Evolutionary conservation across 1,140 invertebrate genomes (phyloP).

Genomic region (Drosophila auraria): DNA sequence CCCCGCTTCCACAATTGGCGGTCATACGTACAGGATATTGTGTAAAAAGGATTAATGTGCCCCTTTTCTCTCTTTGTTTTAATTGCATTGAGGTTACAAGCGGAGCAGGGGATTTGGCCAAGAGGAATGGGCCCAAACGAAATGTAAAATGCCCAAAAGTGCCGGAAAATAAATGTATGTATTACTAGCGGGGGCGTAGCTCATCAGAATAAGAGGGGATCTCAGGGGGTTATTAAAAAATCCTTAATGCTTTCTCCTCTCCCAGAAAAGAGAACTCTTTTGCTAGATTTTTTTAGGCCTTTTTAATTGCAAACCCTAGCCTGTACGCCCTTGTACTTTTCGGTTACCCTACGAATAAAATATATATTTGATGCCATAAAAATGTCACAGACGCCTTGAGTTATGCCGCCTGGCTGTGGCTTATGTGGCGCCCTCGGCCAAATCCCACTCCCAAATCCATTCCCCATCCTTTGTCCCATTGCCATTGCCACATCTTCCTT

Average conservation of each 20-base stretch:
- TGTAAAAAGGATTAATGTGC: conserved; percentile 81
- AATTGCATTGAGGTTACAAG: conserved; percentile 65
- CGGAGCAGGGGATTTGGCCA: conserved; percentile 24
- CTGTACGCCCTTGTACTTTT: conserved; percentile 2
- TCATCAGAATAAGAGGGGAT: neutral
- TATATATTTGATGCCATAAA: conserved; percentile 77
- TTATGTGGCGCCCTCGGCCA: conserved; percentile 54
- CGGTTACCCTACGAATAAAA: conserved; percentile 63
- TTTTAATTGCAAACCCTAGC: neutral
- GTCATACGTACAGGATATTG: conserved; percentile 74
- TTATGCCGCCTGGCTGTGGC: conserved; percentile 73
- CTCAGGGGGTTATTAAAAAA: neutral
- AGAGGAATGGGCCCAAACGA: conserved; percentile 43
- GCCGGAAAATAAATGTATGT: conserved; percentile 49
- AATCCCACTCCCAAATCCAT: conserved; percentile 24
- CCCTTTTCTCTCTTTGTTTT: conserved; percentile 72
- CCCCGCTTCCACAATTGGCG: conserved; percentile 45
- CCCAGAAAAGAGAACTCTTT: neutral
- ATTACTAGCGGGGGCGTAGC: conserved; percentile 24
- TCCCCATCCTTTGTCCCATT: conserved; percentile 15
- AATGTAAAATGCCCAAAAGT: conserved; percentile 71
- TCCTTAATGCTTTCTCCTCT: neutral
- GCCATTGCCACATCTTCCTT: conserved; percentile 29
- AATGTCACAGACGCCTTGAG: conserved; percentile 82
- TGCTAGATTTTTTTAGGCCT: neutral